A percentile compares a stretch with the other conserved stretches of the same genome.
Conservation (phyloP, 2,888 invertebrate genomes). For the Himalopsyche anomala region DNA sequence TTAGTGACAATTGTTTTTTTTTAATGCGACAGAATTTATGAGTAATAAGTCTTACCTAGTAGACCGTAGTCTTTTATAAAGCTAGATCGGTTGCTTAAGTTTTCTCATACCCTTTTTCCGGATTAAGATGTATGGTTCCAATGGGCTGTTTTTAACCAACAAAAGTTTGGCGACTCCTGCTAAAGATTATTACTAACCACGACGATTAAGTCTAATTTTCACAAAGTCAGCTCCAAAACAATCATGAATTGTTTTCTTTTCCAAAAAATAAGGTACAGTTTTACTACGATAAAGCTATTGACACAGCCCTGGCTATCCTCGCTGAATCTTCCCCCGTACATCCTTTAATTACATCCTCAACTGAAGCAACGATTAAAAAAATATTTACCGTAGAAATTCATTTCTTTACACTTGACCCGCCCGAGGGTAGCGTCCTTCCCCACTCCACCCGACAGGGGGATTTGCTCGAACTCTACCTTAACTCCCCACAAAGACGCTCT, state of each 20-base stretch:
- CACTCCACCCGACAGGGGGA: not conserved
- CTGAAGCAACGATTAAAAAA: conserved; percentile 31
- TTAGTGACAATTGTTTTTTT: no score
- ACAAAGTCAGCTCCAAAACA: not conserved
- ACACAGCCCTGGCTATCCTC: conserved; percentile 5
- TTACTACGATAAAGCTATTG: not conserved
- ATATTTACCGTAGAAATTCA: conserved; percentile 34
- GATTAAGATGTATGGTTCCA: no score
- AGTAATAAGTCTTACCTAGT: no score
- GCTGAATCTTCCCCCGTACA: not conserved
- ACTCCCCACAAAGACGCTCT: conserved; percentile 11
- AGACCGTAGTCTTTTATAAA: no score
- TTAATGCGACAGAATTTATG: no score
- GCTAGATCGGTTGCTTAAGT: no score
- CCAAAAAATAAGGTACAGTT: not conserved
- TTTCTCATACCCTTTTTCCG: no score
- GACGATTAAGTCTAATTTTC: no score
- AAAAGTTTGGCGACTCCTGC: no score
- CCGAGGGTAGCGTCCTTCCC: not conserved
- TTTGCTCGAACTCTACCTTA: not conserved
- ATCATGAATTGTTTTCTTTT: not conserved
- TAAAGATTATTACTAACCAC: no score
- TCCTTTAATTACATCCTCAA: conserved; percentile 34
- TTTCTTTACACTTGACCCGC: conserved; percentile 34
- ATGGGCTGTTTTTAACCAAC: no score